These are phyloP conservation scores for Drosophila seguyi DNA, from an alignment of 1,140 invertebrate genomes.

Conservation along the genomic window DNA sequence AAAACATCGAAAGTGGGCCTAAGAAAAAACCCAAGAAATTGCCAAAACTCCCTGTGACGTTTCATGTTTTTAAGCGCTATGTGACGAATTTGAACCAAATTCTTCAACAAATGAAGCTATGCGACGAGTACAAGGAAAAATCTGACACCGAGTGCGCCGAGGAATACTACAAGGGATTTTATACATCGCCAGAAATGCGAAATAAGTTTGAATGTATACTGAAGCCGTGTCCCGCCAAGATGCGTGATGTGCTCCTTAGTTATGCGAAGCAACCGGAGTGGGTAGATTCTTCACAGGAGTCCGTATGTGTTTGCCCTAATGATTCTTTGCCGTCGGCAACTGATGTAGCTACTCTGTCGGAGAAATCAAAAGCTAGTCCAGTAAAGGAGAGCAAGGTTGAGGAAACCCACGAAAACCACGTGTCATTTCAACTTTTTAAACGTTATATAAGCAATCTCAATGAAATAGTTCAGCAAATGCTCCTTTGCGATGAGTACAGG, in stretches of 20 bases:
- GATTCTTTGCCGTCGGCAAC: not conserved
- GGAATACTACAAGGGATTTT: constrained; percentile 37
- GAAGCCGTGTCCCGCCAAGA: constrained; percentile 33
- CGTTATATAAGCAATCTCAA: constrained; percentile 37
- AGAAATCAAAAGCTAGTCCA: not conserved
- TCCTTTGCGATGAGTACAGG: constrained; percentile 1
- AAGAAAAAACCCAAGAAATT: not conserved
- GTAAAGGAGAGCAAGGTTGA: no score
- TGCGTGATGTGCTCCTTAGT: constrained; percentile 7
- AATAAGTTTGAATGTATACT: constrained; percentile 17
- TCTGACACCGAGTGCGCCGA: constrained; percentile 5
- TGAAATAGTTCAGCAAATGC: constrained; percentile 40
- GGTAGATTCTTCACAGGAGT: no score
- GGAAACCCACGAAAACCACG: not conserved
- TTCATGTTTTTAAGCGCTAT: constrained; percentile 19
- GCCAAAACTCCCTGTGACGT: constrained; percentile 9
- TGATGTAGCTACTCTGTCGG: not conserved
- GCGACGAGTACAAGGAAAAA: constrained; percentile 4
- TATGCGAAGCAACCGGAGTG: not conserved
- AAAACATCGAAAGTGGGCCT: not conserved
- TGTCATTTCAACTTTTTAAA: constrained; percentile 31
- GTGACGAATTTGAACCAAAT: constrained; percentile 35
- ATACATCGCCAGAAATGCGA: constrained; percentile 22
- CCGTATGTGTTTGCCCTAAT: no score
- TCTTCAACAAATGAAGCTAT: constrained; percentile 22